Evolutionary conservation across 2,113 vertebrate species (phyloP).

Genomic region (Tragulus kanchil): DNA sequence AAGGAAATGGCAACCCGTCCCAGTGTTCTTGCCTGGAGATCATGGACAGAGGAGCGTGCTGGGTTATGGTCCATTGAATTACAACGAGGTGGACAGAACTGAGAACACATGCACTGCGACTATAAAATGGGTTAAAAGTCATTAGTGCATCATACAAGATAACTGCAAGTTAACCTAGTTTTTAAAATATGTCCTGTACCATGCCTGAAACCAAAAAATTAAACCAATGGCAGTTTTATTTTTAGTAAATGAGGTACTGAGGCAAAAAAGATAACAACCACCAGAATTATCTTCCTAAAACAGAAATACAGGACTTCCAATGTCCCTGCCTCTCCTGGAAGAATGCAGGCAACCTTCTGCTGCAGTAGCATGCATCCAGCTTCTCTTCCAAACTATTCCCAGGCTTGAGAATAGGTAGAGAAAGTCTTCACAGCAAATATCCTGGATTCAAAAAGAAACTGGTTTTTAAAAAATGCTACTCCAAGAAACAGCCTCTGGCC

Average conservation of each 20-base stretch:
- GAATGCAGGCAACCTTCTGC: not conserved
- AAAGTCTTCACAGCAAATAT: not conserved
- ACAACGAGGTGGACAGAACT: no score
- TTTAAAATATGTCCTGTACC: not conserved
- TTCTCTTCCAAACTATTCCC: not conserved
- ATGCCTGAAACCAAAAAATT: constrained; percentile 50
- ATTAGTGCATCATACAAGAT: not conserved
- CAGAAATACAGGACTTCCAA: not conserved
- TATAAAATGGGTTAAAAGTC: not conserved
- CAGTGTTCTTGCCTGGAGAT: no score
- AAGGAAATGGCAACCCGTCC: not conserved
- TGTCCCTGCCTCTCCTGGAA: not conserved
- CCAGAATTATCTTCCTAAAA: not conserved
- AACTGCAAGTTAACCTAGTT: not conserved
- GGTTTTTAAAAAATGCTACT: not conserved
- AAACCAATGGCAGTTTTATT: not conserved
- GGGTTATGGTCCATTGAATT: no score
- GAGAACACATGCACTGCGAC: no score
- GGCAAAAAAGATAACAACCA: not conserved
- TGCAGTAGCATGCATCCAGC: not conserved
- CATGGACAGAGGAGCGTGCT: no score
- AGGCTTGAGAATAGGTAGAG: not conserved
- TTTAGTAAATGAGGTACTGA: not conserved
- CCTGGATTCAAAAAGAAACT: not conserved
- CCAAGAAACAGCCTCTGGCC: not conserved